Base-by-base conservation (phyloP, 2,888 invertebrate genomes). In the Drosophila mimetica region DNA sequence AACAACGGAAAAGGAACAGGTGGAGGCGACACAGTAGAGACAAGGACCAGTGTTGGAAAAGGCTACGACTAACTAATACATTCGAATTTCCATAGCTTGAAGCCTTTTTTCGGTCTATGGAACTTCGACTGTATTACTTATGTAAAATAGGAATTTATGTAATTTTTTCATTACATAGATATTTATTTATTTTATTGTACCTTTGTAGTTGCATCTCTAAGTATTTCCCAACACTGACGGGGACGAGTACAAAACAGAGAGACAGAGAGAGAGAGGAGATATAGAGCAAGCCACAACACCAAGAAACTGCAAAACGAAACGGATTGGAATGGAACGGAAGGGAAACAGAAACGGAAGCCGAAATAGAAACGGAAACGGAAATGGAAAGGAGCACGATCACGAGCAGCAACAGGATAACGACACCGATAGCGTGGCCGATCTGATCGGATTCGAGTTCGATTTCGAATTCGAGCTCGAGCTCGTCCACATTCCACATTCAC, bases 231-330 rank as follows among this genome's bases (percentile, higher is more conserved):
- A 44, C 44, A 44, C 44, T 44, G 16, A 46, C 16, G 22, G 30
- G 44, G 6, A 41, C 7, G 39, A 6, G n/a, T 18, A 51, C 30
- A 55, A 32, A 11, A 32, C 18, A 18, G 28, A 30, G 36, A 54
- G 6, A 59, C 2, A 41, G 5, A 28, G 11, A 39, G 22, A 22
- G 34, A 11, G 34, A 37, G 42, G 42, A 47, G 20, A 37, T 8
- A 1, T 25, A 52, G 28, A 47, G 32, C 44, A 34, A 72, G 20
- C 30, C 20, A 59, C 30, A 41, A 72, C 39, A 72, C n/a, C 37
- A 42, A 51, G 14, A 28, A 18, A 53, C 14, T 16, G 20, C 20
- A 41, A 25, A 47, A 16, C 20, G 11, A 53, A 47, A 48, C 8
- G 22, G 28, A 25, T 6, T 20, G 20, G 37, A 47, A 32, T 7